Base-by-base conservation (phyloP, 2,888 invertebrate genomes). In the Tholera decimalis region DNA sequence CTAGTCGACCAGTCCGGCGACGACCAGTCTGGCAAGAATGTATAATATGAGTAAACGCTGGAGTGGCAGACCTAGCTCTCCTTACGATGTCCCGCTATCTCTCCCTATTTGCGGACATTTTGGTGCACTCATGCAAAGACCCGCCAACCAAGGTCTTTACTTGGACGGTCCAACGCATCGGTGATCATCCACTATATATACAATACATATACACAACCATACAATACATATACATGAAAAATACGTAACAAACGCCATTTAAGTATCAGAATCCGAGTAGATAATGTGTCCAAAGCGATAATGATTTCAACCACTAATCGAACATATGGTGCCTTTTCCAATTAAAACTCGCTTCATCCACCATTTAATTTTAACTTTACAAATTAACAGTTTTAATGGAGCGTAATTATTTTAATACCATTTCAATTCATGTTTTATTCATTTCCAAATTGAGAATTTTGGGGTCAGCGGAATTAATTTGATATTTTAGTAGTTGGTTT, bases 291-390 rank as follows among this genome's bases (percentile, higher is more conserved):
- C 46, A 60, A 24, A 51, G n/a, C 53, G 35, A 64, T 74, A 67
- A 67, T 62, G 55, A 64, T 59, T 55, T 44, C 9, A 57, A 33
- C 79, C 69, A 50, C 43, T 44, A 47, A 78, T 57, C 44, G 77
- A 56, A 66, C 75, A 53, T 33, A 50, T 46, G 46, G 37, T 46
- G 30, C 61, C 67, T 43, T 53, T 55, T 61, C 44, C 58, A 74
- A 74, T 78, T 62, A 64, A 78, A 81, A 54, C 49, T 53, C 60
- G 1, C 66, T 64, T 50, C 43, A 62, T 51, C 28, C 56, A 3
- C 47, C 65, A 70, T 70, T 75, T 57, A 61, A 70, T 75, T 75
- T 64, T 33, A 61, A 70, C 51, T 63, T 65, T 46, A 55, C 67
- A 59, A 82, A 63, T 79, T 50, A 79, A 65, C 63, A 51, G 49